Evolutionary conservation across 2,888 invertebrate genomes (phyloP).

Genomic region (Rhyacophila evoluta): DNA sequence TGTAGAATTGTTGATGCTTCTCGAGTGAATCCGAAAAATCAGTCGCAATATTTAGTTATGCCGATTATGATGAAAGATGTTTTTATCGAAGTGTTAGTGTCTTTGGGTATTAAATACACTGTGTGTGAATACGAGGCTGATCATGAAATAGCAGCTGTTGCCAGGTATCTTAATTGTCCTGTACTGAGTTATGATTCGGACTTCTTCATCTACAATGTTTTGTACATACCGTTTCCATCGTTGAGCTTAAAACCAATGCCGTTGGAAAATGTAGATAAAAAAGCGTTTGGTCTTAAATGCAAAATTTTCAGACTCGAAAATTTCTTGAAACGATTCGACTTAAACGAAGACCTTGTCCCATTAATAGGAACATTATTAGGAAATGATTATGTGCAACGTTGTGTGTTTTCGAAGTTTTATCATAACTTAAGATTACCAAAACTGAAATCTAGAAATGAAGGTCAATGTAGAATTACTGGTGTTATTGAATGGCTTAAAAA

Average conservation of each 20-base stretch:
- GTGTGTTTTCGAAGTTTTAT: slow-evolving; percentile 79
- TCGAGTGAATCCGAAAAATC: slow-evolving; percentile 67
- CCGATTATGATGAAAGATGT: slow-evolving; percentile 81
- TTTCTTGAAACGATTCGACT: slow-evolving; percentile 75
- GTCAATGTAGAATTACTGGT: slow-evolving; percentile 78
- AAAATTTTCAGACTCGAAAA: slow-evolving; percentile 79
- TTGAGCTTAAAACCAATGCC: slow-evolving; percentile 68
- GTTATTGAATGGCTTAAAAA: slow-evolving; percentile 82
- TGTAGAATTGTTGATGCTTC: slow-evolving; percentile 73
- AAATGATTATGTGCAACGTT: slow-evolving; percentile 86
- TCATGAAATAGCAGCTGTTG: slow-evolving; percentile 85
- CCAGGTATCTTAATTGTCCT: slow-evolving; percentile 83
- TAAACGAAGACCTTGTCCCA: slow-evolving; percentile 77
- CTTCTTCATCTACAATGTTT: slow-evolving; percentile 89
- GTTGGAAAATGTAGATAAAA: slow-evolving; percentile 56
- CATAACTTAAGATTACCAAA: slow-evolving; percentile 73
- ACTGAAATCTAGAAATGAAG: slow-evolving; percentile 69
- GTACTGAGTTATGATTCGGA: slow-evolving; percentile 95
- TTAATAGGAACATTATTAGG: slow-evolving; percentile 86
- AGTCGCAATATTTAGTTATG: slow-evolving; percentile 72
- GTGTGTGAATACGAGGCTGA: slow-evolving; percentile 92
- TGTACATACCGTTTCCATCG: slow-evolving; percentile 83
- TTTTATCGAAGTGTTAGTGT: slow-evolving; percentile 77
- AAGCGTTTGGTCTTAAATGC: slow-evolving; percentile 70
- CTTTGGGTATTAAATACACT: slow-evolving; percentile 75